A percentile compares a stretch with the other conserved stretches of the same genome.
These are phyloP conservation scores for Tridacna gigas DNA, from an alignment of 2,888 invertebrate genomes.

Conservation along the genomic window DNA sequence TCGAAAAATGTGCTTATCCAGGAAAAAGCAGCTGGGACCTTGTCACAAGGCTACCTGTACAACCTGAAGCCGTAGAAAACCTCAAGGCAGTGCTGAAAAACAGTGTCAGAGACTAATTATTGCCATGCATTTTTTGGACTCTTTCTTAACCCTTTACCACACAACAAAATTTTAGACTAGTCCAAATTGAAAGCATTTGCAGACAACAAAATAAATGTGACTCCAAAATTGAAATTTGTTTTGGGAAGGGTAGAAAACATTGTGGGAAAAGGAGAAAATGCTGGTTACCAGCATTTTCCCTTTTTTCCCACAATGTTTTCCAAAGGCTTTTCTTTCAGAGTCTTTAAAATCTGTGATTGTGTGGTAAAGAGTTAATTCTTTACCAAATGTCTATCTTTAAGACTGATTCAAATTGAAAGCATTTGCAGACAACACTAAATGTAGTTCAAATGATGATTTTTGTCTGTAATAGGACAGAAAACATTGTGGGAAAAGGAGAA, in stretches of 20 bases:
- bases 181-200: background rate
- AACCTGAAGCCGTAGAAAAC: slow-evolving; percentile 52
- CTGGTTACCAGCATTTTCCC: background rate
- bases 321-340: too few relatives aligned
- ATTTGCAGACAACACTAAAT: too few relatives aligned
- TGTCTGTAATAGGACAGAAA: too few relatives aligned
- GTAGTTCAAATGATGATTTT: too few relatives aligned
- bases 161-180: background rate
- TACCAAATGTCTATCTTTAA: too few relatives aligned
- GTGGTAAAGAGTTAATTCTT: too few relatives aligned
- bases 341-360: too few relatives aligned
- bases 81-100: slow-evolving; percentile 54
- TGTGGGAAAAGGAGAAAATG: background rate
- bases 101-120: slow-evolving; percentile 5
- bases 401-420: too few relatives aligned
- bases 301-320: slow-evolving; percentile 11
- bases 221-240: background rate
- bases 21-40: slow-evolving; percentile 34
- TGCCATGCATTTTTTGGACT: background rate
- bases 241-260: background rate
- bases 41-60: slow-evolving; percentile 47
- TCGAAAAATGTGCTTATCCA: slow-evolving; percentile 69
- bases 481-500: too few relatives aligned
- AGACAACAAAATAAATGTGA: background rate
- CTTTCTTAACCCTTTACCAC: background rate